Conservation (phyloP, 2,797 vertebrate species). For the Sebastes steindachneri region DNA sequence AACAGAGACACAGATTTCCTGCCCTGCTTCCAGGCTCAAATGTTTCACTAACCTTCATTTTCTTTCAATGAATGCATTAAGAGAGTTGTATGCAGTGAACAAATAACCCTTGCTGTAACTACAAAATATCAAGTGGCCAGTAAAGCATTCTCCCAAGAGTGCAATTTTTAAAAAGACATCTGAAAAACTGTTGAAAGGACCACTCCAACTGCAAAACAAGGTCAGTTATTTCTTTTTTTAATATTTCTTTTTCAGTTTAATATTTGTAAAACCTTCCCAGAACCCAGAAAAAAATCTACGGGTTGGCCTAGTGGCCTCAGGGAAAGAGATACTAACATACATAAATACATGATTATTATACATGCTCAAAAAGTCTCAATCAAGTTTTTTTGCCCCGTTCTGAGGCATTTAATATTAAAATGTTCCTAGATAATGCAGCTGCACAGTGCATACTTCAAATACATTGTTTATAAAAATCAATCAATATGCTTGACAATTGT, state of each 20-base stretch:
- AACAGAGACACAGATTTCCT: not conserved
- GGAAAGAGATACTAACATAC: not conserved
- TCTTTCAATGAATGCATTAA: too few relatives aligned
- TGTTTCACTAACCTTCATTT: not conserved
- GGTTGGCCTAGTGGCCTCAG: not conserved
- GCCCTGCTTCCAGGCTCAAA: not conserved
- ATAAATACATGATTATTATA: not conserved
- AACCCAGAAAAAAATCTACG: not conserved
- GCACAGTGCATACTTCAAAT: too few relatives aligned
- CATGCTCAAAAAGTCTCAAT: not conserved
- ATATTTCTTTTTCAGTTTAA: not conserved
- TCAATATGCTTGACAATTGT: too few relatives aligned
- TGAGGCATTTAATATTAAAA: too few relatives aligned
- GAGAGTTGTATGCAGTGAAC: too few relatives aligned
- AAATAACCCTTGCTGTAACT: fast-evolving
- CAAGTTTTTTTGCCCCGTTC: too few relatives aligned
- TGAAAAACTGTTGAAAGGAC: too few relatives aligned
- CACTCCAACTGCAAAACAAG: too few relatives aligned
- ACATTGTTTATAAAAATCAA: too few relatives aligned
- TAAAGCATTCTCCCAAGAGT: not conserved
- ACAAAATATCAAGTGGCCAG: too few relatives aligned
- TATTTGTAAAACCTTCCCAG: not conserved
- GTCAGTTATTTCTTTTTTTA: not conserved
- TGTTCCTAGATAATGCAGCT: too few relatives aligned
- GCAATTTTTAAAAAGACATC: too few relatives aligned